Conservation (phyloP, 2,888 invertebrate genomes). For the Drosophila kuntzei region DNA sequence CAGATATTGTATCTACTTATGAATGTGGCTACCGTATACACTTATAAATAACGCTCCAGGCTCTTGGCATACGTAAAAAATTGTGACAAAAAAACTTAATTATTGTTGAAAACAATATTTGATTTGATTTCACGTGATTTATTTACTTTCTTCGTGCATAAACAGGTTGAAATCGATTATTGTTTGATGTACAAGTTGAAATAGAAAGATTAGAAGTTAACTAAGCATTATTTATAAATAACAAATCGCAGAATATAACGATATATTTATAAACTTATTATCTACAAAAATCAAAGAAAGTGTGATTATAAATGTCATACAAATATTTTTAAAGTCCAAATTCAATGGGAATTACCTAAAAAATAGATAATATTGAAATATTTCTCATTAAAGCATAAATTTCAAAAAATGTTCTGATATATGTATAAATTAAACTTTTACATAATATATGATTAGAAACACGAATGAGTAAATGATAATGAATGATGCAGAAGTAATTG, state of each 20-base stretch:
- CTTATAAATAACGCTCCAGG: constrained; percentile 28
- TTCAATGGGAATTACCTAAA: too few relatives aligned
- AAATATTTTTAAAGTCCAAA: not conserved
- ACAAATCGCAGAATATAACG: not conserved
- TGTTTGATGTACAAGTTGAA: not conserved
- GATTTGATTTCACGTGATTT: constrained; percentile 21
- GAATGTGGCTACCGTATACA: constrained; percentile 60
- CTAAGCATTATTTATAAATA: not conserved
- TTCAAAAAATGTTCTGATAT: too few relatives aligned
- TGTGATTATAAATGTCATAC: not conserved
- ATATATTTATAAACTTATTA: not conserved
- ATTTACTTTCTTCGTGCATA: constrained; percentile 20
- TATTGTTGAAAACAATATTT: constrained; percentile 28
- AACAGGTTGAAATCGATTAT: constrained; percentile 46
- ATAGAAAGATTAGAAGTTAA: not conserved
- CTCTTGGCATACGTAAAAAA: constrained; percentile 16
- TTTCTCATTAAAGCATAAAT: too few relatives aligned
- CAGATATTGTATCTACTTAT: constrained; percentile 12
- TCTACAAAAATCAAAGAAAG: not conserved
- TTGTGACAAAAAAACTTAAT: constrained; percentile 36
- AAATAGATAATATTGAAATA: too few relatives aligned
- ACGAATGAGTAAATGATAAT: not conserved
- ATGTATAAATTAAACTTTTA: too few relatives aligned
- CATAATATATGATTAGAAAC: not conserved
- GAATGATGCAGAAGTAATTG: not conserved